A percentile compares a stretch with the other conserved stretches of the same genome.
phyloP scores from a whole-genome alignment of 2,888 invertebrate genomes.

The Tipula lateralis region DNA sequence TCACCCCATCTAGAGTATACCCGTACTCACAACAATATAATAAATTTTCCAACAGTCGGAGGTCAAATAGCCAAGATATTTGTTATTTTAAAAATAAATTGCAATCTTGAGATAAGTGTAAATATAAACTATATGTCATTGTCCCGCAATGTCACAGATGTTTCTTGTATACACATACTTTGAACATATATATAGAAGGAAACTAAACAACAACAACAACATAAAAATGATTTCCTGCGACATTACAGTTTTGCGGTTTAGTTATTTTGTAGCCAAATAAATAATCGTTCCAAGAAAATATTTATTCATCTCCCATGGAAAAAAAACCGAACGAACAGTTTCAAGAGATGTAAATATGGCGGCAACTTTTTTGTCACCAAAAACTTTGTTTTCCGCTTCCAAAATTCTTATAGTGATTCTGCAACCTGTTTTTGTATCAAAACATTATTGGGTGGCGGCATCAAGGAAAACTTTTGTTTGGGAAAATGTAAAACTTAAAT shows the following conservation, averaged over 20 bases:
- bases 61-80: no score
- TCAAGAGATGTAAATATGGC: neutral
- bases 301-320: neutral
- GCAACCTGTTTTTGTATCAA: neutral
- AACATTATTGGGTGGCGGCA: neutral
- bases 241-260: neutral
- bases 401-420: neutral
- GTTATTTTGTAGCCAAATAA: neutral
- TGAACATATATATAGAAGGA: neutral
- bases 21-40: no score
- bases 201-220: neutral
- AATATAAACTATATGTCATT: neutral
- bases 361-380: neutral
- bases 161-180: neutral
- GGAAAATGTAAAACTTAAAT: no score
- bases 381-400: neutral
- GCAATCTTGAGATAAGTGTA: no score
- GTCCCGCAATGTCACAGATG: neutral
- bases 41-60: no score
- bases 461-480: neutral
- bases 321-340: neutral
- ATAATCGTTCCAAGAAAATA: neutral
- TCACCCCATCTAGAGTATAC: no score
- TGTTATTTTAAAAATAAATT: neutral
- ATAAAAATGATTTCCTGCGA: neutral